Conservation (phyloP, 1,140 invertebrate species). For the Dolichoris vasculosae region DNA sequence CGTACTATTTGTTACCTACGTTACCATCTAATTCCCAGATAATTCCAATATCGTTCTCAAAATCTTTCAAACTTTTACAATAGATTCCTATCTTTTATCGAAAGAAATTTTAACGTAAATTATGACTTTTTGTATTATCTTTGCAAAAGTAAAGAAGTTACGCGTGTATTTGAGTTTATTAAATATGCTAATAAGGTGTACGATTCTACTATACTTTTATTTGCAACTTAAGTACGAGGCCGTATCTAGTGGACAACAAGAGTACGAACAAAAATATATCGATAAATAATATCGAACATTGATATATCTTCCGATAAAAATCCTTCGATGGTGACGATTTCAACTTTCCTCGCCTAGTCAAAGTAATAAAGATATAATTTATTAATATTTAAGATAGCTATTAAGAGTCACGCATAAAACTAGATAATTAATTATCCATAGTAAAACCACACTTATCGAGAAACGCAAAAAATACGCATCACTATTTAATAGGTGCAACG, state of each 20-base stretch:
- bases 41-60: neutral
- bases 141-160: neutral
- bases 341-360: too few relatives aligned
- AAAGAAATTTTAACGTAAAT: neutral
- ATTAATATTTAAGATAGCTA: too few relatives aligned
- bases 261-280: neutral
- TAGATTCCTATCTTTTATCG: neutral
- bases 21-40: neutral
- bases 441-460: too few relatives aligned
- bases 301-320: neutral
- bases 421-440: too few relatives aligned
- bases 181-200: neutral
- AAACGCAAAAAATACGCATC: neutral
- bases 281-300: neutral
- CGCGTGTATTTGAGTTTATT: neutral
- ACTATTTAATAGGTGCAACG: too few relatives aligned
- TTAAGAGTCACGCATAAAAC: too few relatives aligned
- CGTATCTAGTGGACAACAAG: neutral
- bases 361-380: too few relatives aligned
- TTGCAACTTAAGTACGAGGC: neutral
- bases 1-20: neutral
- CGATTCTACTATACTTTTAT: too few relatives aligned
- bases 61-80: neutral
- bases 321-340: neutral
- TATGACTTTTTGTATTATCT: neutral